A percentile compares a stretch with the other conserved stretches of the same genome.
Conservation (phyloP, 2,113 vertebrate genomes). For the Typhlomys cinereus region DNA sequence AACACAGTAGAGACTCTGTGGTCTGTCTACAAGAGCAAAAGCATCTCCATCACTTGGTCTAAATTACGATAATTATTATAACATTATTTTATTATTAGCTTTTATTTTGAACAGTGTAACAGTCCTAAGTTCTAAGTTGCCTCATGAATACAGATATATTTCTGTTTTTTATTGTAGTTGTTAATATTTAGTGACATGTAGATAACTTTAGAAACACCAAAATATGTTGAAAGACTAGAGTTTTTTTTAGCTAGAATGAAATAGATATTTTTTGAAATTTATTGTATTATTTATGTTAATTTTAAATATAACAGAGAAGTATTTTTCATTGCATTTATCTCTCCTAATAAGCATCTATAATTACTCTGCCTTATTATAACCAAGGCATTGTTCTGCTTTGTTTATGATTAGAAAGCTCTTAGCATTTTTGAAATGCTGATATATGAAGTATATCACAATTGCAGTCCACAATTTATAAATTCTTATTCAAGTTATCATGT, state of each 20-base stretch:
- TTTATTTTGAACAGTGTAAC: neutral
- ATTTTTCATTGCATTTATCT: neutral
- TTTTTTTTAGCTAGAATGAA: neutral
- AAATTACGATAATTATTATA: too few species aligned
- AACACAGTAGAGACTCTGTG: too few species aligned
- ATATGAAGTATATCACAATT: neutral
- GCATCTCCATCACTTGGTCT: too few species aligned
- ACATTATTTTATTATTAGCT: too few species aligned
- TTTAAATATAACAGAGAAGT: neutral
- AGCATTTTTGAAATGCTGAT: neutral
- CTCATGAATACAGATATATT: neutral
- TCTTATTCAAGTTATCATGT: neutral
- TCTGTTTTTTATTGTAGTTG: neutral
- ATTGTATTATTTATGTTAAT: constrained; percentile 19
- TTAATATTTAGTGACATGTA: neutral
- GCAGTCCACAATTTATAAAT: neutral
- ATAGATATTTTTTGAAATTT: neutral
- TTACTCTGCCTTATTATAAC: neutral
- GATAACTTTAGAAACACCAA: neutral
- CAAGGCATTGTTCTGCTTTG: neutral
- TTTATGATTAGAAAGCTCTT: neutral
- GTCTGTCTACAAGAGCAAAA: too few species aligned
- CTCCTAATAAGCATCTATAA: neutral
- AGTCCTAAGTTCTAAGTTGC: neutral
- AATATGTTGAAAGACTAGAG: neutral